phyloP scores from a whole-genome alignment of 1,140 invertebrate species.

The Pollicipes pollicipes region DNA sequence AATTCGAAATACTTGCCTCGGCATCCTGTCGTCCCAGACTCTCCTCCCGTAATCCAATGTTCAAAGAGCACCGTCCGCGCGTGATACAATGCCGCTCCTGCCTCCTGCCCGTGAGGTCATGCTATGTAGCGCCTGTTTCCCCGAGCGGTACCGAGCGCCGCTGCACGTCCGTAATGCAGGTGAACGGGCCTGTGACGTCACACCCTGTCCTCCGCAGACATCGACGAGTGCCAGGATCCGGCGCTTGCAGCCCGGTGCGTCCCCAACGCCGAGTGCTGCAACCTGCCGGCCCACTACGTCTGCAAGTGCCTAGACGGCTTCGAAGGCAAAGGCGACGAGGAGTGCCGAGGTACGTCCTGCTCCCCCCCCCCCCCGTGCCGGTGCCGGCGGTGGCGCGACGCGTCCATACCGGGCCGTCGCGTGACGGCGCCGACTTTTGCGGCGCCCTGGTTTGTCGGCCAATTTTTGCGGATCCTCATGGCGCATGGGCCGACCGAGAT shows the following conservation, averaged over 20 bases:
- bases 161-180: too few species aligned
- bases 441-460: background rate
- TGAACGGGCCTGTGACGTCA: too few species aligned
- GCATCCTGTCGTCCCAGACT: too few species aligned
- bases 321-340: slow-evolving; percentile 66
- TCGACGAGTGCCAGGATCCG: slow-evolving; percentile 81
- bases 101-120: too few species aligned
- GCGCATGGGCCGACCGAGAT: background rate
- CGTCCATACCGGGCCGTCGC: background rate
- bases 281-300: slow-evolving; percentile 78
- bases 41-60: too few species aligned
- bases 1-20: too few species aligned
- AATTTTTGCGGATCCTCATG: background rate
- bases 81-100: too few species aligned
- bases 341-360: slow-evolving; percentile 48
- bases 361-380: too few species aligned
- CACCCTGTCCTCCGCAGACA: slow-evolving; percentile 66
- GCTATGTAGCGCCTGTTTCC: too few species aligned
- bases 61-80: too few species aligned
- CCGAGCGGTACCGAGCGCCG: too few species aligned
- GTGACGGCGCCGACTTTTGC: background rate
- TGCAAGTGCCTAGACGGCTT: slow-evolving; percentile 84
- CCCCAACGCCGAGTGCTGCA: slow-evolving; percentile 81
- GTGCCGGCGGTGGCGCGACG: too few species aligned
- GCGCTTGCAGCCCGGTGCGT: slow-evolving; percentile 61